phyloP scores from a whole-genome alignment of 2,888 invertebrate genomes.

The Rhingia campestris region DNA sequence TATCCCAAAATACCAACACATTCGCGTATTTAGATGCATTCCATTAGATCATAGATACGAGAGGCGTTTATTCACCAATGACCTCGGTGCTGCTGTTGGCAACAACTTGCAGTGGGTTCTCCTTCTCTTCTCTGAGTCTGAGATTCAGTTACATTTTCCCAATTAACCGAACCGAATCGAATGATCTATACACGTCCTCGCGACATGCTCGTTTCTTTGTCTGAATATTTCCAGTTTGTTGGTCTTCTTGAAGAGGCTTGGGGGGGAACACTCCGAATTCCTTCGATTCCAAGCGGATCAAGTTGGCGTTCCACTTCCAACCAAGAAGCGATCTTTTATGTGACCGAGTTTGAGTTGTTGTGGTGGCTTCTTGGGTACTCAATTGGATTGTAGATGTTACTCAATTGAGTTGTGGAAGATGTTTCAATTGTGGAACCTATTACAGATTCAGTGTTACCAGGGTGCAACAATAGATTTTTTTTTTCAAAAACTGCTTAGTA shows the following conservation, averaged over 20 bases:
- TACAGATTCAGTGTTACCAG: no score
- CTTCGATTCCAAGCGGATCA: conserved; percentile 61
- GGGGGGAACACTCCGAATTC: conserved; percentile 17
- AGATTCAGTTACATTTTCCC: conserved; percentile 62
- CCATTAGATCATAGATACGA: conserved; percentile 35
- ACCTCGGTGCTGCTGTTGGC: conserved; percentile 42
- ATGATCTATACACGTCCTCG: conserved; percentile 24
- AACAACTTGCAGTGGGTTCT: conserved; percentile 47
- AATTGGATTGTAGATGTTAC: no score
- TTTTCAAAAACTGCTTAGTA: no score
- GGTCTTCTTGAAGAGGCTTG: not conserved
- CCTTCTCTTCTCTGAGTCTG: no score
- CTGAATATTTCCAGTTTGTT: conserved; percentile 36
- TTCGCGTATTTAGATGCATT: conserved; percentile 13
- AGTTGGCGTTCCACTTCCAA: conserved; percentile 16
- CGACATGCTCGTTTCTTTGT: conserved; percentile 53
- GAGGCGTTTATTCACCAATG: conserved; percentile 2
- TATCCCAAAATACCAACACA: conserved; percentile 19
- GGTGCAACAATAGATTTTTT: no score
- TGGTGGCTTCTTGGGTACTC: not conserved
- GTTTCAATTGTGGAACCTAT: not conserved
- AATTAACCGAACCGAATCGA: conserved; percentile 42
- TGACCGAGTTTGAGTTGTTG: not conserved
- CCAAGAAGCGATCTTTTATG: conserved; percentile 5
- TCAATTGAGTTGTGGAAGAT: no score